These are phyloP conservation scores for Gymnorhina tibicen DNA, from an alignment of 2,113 vertebrate species.

Conservation along the genomic window DNA sequence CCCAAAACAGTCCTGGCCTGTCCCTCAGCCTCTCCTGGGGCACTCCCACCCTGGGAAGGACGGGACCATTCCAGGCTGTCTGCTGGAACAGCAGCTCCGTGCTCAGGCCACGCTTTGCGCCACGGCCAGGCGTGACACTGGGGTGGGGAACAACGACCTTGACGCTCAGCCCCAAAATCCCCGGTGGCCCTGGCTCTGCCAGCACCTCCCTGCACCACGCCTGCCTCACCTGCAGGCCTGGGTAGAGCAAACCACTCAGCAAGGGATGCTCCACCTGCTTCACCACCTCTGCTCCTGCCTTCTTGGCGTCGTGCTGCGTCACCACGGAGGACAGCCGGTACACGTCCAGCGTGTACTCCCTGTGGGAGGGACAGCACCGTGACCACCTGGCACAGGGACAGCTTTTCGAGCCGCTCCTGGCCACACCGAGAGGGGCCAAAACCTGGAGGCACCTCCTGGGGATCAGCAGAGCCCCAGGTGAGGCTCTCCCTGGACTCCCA, in stretches of 20 bases:
- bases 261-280: slow-evolving; percentile 97
- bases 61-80: fast-evolving
- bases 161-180: fast-evolving
- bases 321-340: slow-evolving; percentile 92
- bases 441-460: not conserved
- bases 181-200: not conserved
- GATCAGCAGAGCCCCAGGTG: not conserved
- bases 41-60: not conserved
- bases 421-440: not conserved
- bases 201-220: not conserved
- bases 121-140: not conserved
- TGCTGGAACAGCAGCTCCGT: not conserved
- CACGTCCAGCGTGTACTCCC: slow-evolving; percentile 94
- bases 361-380: not conserved
- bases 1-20: not conserved
- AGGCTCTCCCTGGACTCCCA: not conserved
- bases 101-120: not conserved
- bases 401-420: not conserved
- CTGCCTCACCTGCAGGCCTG: slow-evolving; percentile 83
- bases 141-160: fast-evolving
- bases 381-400: fast-evolving
- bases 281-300: slow-evolving; percentile 95
- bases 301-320: slow-evolving; percentile 95
- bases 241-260: slow-evolving; percentile 96
- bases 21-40: not conserved